phyloP scores from a whole-genome alignment of 1,140 invertebrate genomes.

The Ylistrum balloti region DNA sequence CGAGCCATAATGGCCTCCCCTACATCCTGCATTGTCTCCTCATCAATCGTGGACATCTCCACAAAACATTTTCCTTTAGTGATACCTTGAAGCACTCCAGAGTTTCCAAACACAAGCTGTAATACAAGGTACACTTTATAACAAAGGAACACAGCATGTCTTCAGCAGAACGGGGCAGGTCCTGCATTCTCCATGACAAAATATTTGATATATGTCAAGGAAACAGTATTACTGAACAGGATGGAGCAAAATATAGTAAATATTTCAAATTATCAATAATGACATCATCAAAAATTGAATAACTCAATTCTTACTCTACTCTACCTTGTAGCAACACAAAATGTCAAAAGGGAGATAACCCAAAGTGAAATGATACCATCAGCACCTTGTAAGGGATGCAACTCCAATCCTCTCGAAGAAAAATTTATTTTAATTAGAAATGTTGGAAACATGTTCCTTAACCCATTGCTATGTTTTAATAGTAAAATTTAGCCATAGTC shows the following conservation, averaged over 20 bases:
- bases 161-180: background rate
- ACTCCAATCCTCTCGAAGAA: background rate
- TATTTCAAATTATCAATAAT: no score
- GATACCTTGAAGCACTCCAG: conserved; percentile 93
- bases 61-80: conserved; percentile 91
- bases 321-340: background rate
- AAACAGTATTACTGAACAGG: background rate
- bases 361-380: background rate
- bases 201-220: no score
- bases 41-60: conserved; percentile 97
- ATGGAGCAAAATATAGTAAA: no score
- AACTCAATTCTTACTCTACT: no score
- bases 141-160: background rate
- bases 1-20: conserved; percentile 93
- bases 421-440: no score
- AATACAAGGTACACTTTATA: conserved; percentile 63
- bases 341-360: background rate
- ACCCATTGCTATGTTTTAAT: no score
- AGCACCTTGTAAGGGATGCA: background rate
- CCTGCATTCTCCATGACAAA: no score
- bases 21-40: conserved; percentile 96
- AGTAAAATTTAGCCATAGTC: no score
- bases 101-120: conserved; percentile 97
- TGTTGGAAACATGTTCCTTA: no score
- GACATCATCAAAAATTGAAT: no score